Conservation (phyloP, 2,888 invertebrate genomes). For the Gonocerus acuteangulatus region DNA sequence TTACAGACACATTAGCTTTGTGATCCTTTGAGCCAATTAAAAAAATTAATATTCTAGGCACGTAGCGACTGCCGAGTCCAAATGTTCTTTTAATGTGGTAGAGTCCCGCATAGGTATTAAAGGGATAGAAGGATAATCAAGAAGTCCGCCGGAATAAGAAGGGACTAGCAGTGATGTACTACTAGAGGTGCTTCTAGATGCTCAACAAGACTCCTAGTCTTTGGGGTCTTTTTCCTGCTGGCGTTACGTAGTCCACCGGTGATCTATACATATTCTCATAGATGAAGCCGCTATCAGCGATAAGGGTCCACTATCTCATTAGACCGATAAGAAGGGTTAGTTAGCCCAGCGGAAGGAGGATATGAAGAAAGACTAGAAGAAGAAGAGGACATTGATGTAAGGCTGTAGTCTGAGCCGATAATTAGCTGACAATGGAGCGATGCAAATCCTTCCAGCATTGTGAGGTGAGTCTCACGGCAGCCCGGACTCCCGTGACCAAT, state of each 20-base stretch:
- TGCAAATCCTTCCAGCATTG: slow-evolving; percentile 16
- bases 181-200: neutral
- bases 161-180: slow-evolving; percentile 10
- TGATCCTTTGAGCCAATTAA: too few relatives aligned
- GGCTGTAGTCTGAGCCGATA: neutral
- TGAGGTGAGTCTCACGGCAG: slow-evolving; percentile 9
- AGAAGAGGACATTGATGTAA: slow-evolving; percentile 18
- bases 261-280: slow-evolving; percentile 15
- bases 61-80: slow-evolving; percentile 10
- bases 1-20: too few relatives aligned
- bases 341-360: neutral
- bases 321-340: too few relatives aligned
- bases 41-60: slow-evolving; percentile 5
- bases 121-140: neutral
- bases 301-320: too few relatives aligned
- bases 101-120: neutral
- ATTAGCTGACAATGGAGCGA: slow-evolving; percentile 21
- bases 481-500: slow-evolving; percentile 16
- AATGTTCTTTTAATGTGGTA: slow-evolving; percentile 17
- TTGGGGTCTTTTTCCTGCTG: neutral
- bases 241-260: neutral
- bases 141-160: slow-evolving; percentile 8
- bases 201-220: neutral
- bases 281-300: neutral
- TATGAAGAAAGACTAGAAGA: neutral